A percentile compares a stretch with the other conserved stretches of the same genome.
Evolutionary conservation across 2,113 vertebrate species (phyloP).

Genomic region (Oreochromis niloticus): DNA sequence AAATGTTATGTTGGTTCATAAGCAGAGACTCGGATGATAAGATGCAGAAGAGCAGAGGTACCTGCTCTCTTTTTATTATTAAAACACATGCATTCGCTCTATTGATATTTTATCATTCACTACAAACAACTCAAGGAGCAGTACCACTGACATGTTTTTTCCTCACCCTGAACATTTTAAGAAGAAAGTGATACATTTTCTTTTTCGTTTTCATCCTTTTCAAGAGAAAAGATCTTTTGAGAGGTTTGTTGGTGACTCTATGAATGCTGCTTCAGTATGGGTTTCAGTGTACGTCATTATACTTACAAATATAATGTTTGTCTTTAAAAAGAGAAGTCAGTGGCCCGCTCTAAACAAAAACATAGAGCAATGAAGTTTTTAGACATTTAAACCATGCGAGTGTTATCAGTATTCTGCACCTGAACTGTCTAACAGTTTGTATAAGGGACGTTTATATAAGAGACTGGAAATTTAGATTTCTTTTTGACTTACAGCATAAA

Average conservation of each 20-base stretch:
- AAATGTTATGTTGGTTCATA: neutral
- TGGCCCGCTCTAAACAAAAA: neutral
- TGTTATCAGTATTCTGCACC: neutral
- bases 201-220: neutral
- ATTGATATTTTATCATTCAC: slow-evolving; percentile 7
- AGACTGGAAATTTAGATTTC: neutral
- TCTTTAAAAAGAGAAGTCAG: neutral
- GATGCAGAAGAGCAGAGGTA: neutral
- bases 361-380: neutral
- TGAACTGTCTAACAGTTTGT: neutral
- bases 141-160: neutral
- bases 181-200: neutral
- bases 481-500: neutral
- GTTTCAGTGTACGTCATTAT: neutral
- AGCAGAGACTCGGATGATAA: neutral
- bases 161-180: neutral
- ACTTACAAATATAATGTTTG: neutral
- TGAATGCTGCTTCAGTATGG: neutral
- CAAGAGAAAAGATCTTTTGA: neutral
- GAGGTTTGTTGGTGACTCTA: neutral
- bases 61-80: neutral
- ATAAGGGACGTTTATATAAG: neutral
- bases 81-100: neutral
- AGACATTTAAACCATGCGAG: neutral
- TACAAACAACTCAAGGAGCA: neutral